Base-by-base conservation (phyloP, 2,113 vertebrate genomes). In the Halcyon malimbica region DNA sequence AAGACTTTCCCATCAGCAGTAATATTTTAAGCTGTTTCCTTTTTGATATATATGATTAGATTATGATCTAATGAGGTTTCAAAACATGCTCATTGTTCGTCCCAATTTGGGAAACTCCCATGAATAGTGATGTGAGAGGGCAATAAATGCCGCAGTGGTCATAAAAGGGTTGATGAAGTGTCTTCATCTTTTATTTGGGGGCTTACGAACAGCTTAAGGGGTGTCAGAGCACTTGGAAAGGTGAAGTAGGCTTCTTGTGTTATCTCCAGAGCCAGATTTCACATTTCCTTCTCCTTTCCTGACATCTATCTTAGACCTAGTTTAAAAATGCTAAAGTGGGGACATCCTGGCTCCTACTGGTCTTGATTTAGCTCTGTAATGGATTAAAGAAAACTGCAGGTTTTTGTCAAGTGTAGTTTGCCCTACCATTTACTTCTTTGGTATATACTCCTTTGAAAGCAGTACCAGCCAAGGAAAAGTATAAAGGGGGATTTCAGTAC, bases 11-110 rank as follows among this genome's bases (percentile, higher is more conserved):
- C 94, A 94, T 78, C 67, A 88, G 68, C 56, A 25, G 46, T 59
- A 87, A 71, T 77, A 94, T 97, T 96, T 94, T 86, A 97, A 91
- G 87, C 46, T 35, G 77, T 92, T 94, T 95, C 90, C 79, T 94
- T 96, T 95, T 76, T 85, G 56, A 69, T 89, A 91, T 76, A 85
- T 88, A 73, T 88, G 82, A 93, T 85, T 67, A 90, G 80, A 94
- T 94, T 94, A 78, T 68, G 76, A 91, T 92, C 60, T 91, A 84
- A 69, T 67, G 26, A 92, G 59, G 51, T 81, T 50, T 81, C 54
- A 89, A 81, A 95, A 87, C 56, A 70, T 31, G 33, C 6, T 89
- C 42, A 89, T 89, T 95, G 91, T 95, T 95, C 56, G 56, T 92
- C 42, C 56, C 51, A 51, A 87, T 84, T 24, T 78, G 46, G 75